Conservation (phyloP, 2,797 vertebrate species). For the Chloroceryle inda region DNA sequence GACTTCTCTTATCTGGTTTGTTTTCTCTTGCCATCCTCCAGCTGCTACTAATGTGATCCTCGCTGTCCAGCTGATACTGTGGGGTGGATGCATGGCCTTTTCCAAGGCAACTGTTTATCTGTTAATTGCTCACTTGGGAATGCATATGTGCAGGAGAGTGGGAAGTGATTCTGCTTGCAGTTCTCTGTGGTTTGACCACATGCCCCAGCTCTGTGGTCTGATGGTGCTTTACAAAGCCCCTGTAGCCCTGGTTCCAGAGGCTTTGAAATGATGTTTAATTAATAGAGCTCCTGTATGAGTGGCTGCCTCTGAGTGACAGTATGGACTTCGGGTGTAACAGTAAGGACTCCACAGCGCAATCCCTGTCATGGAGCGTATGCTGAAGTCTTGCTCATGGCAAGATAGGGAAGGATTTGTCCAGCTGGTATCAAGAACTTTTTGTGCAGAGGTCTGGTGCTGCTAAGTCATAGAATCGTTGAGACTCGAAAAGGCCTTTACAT, state of each 20-base stretch:
- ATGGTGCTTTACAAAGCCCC: not conserved
- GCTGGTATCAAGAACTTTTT: not conserved
- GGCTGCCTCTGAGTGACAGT: not conserved
- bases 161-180: not conserved
- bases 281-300: not conserved
- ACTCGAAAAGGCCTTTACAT: not conserved
- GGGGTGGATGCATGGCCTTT: not conserved
- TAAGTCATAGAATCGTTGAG: not conserved
- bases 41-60: constrained; percentile 62
- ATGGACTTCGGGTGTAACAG: not conserved
- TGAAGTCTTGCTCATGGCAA: not conserved
- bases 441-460: not conserved
- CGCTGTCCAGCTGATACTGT: constrained; percentile 52
- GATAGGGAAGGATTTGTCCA: not conserved
- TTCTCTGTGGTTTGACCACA: not conserved
- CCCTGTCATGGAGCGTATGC: not conserved
- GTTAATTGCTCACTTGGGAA: constrained; percentile 54
- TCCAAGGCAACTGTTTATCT: constrained; percentile 45
- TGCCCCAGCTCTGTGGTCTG: not conserved
- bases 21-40: constrained; percentile 46
- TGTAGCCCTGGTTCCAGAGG: not conserved
- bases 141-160: not conserved
- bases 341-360: not conserved
- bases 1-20: constrained; percentile 39
- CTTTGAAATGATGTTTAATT: not conserved